phyloP scores from a whole-genome alignment of 2,113 vertebrate species.

The Formicarius rufipectus region DNA sequence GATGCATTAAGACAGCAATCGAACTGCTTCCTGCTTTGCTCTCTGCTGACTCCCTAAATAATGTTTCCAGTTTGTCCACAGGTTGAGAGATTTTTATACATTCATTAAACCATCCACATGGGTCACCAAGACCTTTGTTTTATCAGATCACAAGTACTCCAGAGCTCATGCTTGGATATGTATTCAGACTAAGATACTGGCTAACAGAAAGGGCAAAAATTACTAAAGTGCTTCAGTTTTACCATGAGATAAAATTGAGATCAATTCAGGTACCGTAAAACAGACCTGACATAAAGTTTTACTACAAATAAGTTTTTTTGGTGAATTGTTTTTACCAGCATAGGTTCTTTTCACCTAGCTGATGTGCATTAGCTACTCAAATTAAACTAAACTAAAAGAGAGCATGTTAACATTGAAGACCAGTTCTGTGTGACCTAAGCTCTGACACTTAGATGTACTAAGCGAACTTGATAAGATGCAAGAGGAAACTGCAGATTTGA shows the following conservation, averaged over 20 bases:
- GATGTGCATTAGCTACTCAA: background rate
- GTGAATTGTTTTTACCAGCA: background rate
- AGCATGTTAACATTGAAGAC: background rate
- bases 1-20: background rate
- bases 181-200: background rate
- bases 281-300: background rate
- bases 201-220: background rate
- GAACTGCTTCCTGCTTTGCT: background rate
- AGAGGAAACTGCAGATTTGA: background rate
- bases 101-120: background rate
- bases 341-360: background rate
- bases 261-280: background rate
- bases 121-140: background rate
- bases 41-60: background rate
- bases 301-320: background rate
- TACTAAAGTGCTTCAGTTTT: background rate
- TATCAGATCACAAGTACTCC: background rate
- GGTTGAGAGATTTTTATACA: background rate
- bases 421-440: background rate
- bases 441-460: background rate
- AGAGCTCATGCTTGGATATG: background rate
- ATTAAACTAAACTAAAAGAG: background rate
- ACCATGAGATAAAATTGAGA: background rate
- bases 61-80: background rate
- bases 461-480: background rate